Evolutionary conservation across 2,888 invertebrate genomes (phyloP).

Genomic region (Microchrysa polita): DNA sequence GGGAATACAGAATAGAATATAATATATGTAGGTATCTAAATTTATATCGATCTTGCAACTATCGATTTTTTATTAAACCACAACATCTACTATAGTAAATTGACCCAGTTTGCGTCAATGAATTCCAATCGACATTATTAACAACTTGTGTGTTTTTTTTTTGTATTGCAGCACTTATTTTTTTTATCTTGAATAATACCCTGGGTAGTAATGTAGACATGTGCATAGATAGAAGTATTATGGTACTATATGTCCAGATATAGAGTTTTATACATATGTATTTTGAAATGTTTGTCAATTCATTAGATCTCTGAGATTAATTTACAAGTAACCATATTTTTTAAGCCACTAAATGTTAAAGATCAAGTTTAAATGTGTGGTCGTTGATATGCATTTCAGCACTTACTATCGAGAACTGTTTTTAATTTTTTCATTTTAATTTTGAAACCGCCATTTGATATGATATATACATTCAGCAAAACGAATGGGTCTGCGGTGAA

Average conservation of each 20-base stretch:
- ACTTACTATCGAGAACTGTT: background rate
- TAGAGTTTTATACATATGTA: background rate
- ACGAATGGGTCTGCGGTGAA: too few species aligned
- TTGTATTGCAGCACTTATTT: background rate
- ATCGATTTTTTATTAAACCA: conserved; percentile 11
- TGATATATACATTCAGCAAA: too few species aligned
- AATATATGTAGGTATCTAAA: too few species aligned
- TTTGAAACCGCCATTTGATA: background rate
- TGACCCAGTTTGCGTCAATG: conserved; percentile 34
- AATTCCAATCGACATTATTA: conserved; percentile 25
- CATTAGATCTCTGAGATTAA: background rate
- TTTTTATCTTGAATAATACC: too few species aligned
- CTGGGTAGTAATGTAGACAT: too few species aligned
- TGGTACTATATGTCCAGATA: too few species aligned
- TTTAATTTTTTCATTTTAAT: background rate
- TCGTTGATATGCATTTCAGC: background rate
- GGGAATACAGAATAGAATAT: too few species aligned
- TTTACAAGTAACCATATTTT: too few species aligned
- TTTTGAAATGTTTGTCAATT: background rate
- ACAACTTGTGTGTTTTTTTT: conserved; percentile 23
- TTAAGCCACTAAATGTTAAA: too few species aligned
- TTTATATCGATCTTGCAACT: too few species aligned
- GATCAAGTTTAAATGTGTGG: background rate
- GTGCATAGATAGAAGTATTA: too few species aligned
- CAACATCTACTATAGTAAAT: conserved; percentile 13